Base-by-base conservation (phyloP, 2,113 vertebrate species). In the Catharus minimus region DNA sequence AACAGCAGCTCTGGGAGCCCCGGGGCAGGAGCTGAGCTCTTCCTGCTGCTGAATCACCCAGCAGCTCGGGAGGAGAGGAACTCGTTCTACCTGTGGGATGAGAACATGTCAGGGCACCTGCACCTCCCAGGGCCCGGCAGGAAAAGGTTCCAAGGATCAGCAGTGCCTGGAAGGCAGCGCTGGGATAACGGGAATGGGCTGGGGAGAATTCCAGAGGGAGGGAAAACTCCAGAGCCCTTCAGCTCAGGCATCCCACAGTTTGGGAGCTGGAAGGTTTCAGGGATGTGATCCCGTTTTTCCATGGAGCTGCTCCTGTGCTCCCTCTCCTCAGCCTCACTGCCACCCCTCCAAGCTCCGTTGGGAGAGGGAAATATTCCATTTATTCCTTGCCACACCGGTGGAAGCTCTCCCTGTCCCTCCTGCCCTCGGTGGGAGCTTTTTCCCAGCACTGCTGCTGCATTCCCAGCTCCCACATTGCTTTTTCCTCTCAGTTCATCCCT, bases 31-130 rank as follows among this genome's bases (percentile, higher is more conserved):
- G 84, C 68, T 41, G 89, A 92, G 79, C 86, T 39, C 84, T 72
- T 81, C 90, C 78, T 49, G 77, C 78, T 2, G 83, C 91, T 95
- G 96, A 95, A 88, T 95, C 91, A 95, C 38, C 10, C 9, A 12
- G 77, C 52, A 10, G 75, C 21, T 82, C 43, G 19, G 38, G 47
- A 24, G 49, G 49, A 16, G 64, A 93, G 83, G 46, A 94, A 95
- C 96, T 30, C 50, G 81, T 62, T 91, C 68, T 81, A 86, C 96
- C 91, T 94, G 86, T 23, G 30, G 24, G 93, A 27, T 86, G 68
- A 61, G 72, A 17, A 90, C 89, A 3, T 86, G 95, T 84, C 44
- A 0, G 73, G 85, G 82, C 94, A 30, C n/a, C 32, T 3, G 69
- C 19, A 0, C 17, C 71, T 21, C 1, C 76, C 53, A 5, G 8